These are phyloP conservation scores for Chironomus striatipennis DNA, from an alignment of 1,140 invertebrate genomes.

Conservation along the genomic window DNA sequence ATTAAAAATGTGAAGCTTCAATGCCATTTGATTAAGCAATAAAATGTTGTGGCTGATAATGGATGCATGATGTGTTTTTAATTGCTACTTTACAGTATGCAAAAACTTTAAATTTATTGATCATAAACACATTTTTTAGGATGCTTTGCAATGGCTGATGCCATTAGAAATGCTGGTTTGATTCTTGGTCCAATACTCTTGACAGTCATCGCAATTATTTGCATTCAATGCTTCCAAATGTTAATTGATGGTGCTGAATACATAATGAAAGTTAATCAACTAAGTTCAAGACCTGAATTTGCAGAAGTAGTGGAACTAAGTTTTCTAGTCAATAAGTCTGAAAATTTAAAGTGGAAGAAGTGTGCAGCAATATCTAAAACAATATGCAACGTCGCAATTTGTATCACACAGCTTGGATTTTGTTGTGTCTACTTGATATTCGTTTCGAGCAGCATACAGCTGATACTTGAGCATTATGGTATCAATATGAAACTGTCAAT, in stretches of 20 bases:
- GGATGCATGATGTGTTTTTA: no score
- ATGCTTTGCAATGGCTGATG: conserved; percentile 67
- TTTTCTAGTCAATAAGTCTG: conserved; percentile 59
- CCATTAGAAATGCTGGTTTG: conserved; percentile 63
- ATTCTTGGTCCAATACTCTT: conserved; percentile 55
- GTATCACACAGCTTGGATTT: conserved; percentile 87
- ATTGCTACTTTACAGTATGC: no score
- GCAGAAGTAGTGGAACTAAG: conserved; percentile 67
- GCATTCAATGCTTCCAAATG: conserved; percentile 63
- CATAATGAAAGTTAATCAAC: conserved; percentile 43
- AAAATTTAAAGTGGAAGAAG: conserved; percentile 41
- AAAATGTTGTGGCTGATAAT: neutral
- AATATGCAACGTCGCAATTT: conserved; percentile 69
- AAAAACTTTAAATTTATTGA: no score
- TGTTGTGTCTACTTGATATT: conserved; percentile 94
- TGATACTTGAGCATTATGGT: conserved; percentile 50
- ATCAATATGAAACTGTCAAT: conserved; percentile 50
- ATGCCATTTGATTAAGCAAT: neutral
- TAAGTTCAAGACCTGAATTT: conserved; percentile 50
- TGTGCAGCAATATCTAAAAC: conserved; percentile 52
- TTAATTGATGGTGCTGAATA: conserved; percentile 59
- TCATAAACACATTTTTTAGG: conserved; percentile 40
- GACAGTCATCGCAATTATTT: conserved; percentile 56
- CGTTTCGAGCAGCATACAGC: conserved; percentile 69
- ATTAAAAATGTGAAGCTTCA: no score